Evolutionary conservation across 2,888 invertebrate species (phyloP).

Genomic region (Agrochola lota): DNA sequence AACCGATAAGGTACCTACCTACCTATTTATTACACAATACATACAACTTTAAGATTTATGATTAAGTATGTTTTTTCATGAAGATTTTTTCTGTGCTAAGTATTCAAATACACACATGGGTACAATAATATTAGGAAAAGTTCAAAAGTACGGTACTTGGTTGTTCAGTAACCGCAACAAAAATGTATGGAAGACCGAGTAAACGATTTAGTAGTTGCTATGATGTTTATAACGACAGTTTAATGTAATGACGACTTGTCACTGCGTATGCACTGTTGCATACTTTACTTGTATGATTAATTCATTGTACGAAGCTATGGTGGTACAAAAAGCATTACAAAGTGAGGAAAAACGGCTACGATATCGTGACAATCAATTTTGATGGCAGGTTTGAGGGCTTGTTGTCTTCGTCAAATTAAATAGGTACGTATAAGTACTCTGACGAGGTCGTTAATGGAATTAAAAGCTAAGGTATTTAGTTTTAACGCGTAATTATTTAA

Average conservation of each 20-base stretch:
- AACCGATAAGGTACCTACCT: background rate
- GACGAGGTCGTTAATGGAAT: no score
- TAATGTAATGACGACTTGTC: slow-evolving; percentile 20
- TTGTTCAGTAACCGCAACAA: slow-evolving; percentile 20
- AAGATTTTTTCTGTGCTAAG: background rate
- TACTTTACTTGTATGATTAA: slow-evolving; percentile 12
- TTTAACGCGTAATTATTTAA: no score
- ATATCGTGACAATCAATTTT: background rate
- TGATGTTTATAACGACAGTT: slow-evolving; percentile 22
- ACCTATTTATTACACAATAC: background rate
- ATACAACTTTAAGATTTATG: background rate
- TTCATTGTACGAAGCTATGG: background rate
- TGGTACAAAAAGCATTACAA: slow-evolving; percentile 6
- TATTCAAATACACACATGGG: background rate
- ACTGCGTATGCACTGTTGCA: slow-evolving; percentile 32
- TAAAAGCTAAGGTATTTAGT: no score
- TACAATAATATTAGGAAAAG: no score
- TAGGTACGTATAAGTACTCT: background rate
- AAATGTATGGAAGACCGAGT: slow-evolving; percentile 12
- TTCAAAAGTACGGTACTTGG: background rate
- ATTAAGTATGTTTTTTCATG: no score
- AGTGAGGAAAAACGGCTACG: background rate
- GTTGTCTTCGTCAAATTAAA: background rate
- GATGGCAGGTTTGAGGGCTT: background rate
- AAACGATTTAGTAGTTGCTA: slow-evolving; percentile 23